Conservation (phyloP, 2,797 vertebrate genomes). For the Gila robusta region DNA sequence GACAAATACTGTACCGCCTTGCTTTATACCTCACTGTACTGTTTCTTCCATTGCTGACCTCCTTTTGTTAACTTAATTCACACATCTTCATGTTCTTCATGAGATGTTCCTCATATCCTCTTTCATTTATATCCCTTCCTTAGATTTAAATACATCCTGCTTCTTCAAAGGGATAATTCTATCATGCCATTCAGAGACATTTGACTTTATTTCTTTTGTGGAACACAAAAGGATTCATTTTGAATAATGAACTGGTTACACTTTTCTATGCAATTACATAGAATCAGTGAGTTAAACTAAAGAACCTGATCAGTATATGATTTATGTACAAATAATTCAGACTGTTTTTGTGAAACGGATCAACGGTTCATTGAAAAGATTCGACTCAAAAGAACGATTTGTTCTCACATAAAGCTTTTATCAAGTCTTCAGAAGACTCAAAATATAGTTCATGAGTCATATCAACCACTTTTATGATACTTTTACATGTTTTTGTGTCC, state of each 20-base stretch:
- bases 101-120: not conserved
- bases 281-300: not conserved
- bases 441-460: not conserved
- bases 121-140: not conserved
- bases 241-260: not conserved
- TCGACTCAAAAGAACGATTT: not conserved
- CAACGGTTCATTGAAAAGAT: not conserved
- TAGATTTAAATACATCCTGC: not conserved
- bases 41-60: slow-evolving; percentile 25
- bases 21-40: slow-evolving; percentile 4
- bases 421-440: not conserved
- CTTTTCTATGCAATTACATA: not conserved
- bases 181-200: not conserved
- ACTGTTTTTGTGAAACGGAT: not conserved
- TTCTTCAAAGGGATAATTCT: not conserved
- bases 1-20: slow-evolving; percentile 20
- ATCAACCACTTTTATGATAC: not conserved
- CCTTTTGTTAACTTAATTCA: slow-evolving; percentile 27
- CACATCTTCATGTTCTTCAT: not conserved
- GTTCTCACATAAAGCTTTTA: not conserved
- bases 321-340: not conserved
- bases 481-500: not conserved
- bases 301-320: not conserved
- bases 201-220: not conserved
- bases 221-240: not conserved